Base-by-base conservation (phyloP, 2,797 vertebrate species). In the Philypnodon macrostomus region DNA sequence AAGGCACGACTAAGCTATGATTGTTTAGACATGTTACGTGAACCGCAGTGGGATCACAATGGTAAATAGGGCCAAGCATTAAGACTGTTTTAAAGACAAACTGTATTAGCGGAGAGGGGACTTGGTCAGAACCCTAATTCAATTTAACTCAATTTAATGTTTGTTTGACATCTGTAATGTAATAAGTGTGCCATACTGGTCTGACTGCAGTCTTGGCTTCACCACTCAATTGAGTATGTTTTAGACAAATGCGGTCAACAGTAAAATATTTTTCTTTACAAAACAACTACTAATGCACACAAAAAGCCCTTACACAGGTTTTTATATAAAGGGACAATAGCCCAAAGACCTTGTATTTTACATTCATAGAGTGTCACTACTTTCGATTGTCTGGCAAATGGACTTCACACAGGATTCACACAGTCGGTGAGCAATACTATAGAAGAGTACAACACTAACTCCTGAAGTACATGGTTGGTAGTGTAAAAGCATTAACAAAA, bases 311-410 rank as follows among this genome's bases (percentile, higher is more conserved):
- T 54, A 26, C 19, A 47, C 40, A 39, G 18, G 50, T 7, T 34
- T 32, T 56, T 8, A 37, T 18, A 45, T 30, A 32, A 11, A 2
- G 8, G 39, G 53, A 48, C 23, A n/a, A 30, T 58, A 50, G 73
- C 53, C 49, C 58, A 56, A 44, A 27, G 10, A 16, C 34, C 23
- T 54, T 1, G 3, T 73, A 33, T 39, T 35, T 47, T 59, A 83
- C 55, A 80, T 80, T 78, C 75, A 79, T 47, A 67, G 50, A 56
- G 53, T 47, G 72, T 58, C 21, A 41, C 23, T 10, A 26, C 21
- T 58, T 30, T 41, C 58, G 83, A 87, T 85, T 85, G 83, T 85
- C 83, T 71, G 62, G 83, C 78, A 79, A 76, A 66, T 44, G 59
- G 18, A 47, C 0, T 14, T 21, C 26, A 58, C 33, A 52, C 17